phyloP scores from a whole-genome alignment of 2,888 invertebrate species.

The Napeogenes inachia region DNA sequence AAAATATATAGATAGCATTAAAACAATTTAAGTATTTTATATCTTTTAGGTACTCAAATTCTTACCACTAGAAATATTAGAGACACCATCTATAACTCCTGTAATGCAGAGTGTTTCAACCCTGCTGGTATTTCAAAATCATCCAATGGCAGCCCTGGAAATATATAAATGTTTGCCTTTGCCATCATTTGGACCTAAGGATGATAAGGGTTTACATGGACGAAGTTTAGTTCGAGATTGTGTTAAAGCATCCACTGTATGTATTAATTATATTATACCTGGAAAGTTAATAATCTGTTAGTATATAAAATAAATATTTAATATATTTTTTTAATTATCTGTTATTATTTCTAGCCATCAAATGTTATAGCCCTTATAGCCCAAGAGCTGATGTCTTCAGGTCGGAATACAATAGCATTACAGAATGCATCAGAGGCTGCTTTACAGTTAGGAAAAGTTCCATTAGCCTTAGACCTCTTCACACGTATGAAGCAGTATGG shows the following conservation, averaged over 20 bases:
- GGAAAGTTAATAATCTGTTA: neutral
- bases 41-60: slow-evolving; percentile 55
- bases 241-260: slow-evolving; percentile 72
- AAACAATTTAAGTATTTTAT: too few species aligned
- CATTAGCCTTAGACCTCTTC: slow-evolving; percentile 66
- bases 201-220: slow-evolving; percentile 76
- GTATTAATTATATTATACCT: slow-evolving; percentile 28
- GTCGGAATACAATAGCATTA: slow-evolving; percentile 68
- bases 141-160: slow-evolving; percentile 65
- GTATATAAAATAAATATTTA: slow-evolving; percentile 1
- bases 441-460: slow-evolving; percentile 62
- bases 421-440: slow-evolving; percentile 76
- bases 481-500: slow-evolving; percentile 59
- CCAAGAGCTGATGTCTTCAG: slow-evolving; percentile 64
- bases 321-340: too few species aligned
- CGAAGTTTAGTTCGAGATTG: slow-evolving; percentile 77
- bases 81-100: slow-evolving; percentile 62
- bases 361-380: slow-evolving; percentile 60
- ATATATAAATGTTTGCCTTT: slow-evolving; percentile 70
- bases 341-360: slow-evolving; percentile 53
- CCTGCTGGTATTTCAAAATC: slow-evolving; percentile 70
- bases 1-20: too few species aligned
- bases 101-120: slow-evolving; percentile 72
- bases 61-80: slow-evolving; percentile 49
- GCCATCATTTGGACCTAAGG: slow-evolving; percentile 67